Evolutionary conservation across 1,140 invertebrate species (phyloP), one percentile per base, ranked within the genome.

Genomic region (Lerema accius): DNA sequence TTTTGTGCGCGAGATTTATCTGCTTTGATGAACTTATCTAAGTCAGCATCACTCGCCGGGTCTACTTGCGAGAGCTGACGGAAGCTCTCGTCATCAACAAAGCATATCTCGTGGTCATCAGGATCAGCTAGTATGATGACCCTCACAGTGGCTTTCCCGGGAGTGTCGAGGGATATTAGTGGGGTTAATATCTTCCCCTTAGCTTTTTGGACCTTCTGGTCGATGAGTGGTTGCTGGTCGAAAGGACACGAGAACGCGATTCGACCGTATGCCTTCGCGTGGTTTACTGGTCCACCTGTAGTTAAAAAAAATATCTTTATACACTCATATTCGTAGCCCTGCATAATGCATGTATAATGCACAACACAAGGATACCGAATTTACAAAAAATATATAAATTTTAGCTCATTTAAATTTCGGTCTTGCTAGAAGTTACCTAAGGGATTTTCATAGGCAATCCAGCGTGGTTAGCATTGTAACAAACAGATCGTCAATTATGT

Each of bases 61-160:
- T 99, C 98, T 7, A 97, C 93, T 76, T 96, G 92, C 0, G 98
- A 99, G 19, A 99, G 89, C 80, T 98, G 92, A 19, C 94, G 90
- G 90, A 98, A 99, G 17, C 94, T 97, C 92, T 99, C 97, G 77
- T 99, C 98, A 68, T 98, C 98, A 10, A 99, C 99, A 91, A 99
- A 99, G 91, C 98, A 99, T 65, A 99, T 99, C 92, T 99, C 98
- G 92, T 99, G 98, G 0, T 94, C 97, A 92, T 99, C 97, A 0
- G 98, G 98, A 92, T 99, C 98, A 19, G 96, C 96, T 4, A 99
- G 91, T 77, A 99, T 99, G 14, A 99, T 96, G 17, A 99, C 99
- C 63, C 96, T 92, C 0, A 99, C 98, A 5, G 96, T 96, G 1
- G 97, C 97, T 91, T 99, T 99, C 45, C 97, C 98, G 0, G 98